These are phyloP conservation scores for Xenops minutus DNA, from an alignment of 2,797 vertebrate genomes.

Conservation along the genomic window DNA sequence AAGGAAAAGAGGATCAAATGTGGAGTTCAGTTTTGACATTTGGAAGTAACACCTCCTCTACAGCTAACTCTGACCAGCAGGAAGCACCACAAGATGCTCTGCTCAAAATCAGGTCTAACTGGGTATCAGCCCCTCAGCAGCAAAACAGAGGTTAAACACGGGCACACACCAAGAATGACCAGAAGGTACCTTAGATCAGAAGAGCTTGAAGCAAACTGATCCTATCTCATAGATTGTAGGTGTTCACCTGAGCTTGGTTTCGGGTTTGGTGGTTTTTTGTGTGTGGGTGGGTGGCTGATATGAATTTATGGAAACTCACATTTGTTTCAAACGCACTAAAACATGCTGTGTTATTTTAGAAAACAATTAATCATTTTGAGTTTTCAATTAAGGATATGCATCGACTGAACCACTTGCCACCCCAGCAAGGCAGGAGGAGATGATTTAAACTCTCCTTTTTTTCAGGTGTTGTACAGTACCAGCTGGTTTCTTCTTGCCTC, in stretches of 20 bases:
- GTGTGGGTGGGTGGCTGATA: not conserved
- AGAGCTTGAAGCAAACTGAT: not conserved
- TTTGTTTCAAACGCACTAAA: not conserved
- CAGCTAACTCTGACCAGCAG: not conserved
- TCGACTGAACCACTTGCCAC: not conserved
- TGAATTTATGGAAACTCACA: not conserved
- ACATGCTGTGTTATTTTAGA: not conserved
- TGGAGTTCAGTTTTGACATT: not conserved
- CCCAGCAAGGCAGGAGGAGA: not conserved
- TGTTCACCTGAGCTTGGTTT: not conserved
- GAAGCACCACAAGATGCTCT: not conserved
- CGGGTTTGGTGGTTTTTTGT: not conserved
- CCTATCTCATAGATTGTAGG: not conserved
- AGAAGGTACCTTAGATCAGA: not conserved
- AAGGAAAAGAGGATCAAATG: not conserved
- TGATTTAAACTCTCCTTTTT: slow-evolving; percentile 17
- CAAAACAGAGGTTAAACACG: not conserved
- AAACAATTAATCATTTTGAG: not conserved
- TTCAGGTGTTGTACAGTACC: slow-evolving; percentile 8
- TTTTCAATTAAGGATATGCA: slow-evolving; percentile 12
- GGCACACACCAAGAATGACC: not conserved
- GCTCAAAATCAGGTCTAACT: not conserved
- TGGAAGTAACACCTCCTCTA: not conserved
- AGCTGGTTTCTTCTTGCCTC: slow-evolving; percentile 39
- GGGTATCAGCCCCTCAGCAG: not conserved